Percentiles rank a stretch among this genome's conserved stretches.
phyloP scores from a whole-genome alignment of 2,888 invertebrate species.

The Diaprepes abbreviatus region DNA sequence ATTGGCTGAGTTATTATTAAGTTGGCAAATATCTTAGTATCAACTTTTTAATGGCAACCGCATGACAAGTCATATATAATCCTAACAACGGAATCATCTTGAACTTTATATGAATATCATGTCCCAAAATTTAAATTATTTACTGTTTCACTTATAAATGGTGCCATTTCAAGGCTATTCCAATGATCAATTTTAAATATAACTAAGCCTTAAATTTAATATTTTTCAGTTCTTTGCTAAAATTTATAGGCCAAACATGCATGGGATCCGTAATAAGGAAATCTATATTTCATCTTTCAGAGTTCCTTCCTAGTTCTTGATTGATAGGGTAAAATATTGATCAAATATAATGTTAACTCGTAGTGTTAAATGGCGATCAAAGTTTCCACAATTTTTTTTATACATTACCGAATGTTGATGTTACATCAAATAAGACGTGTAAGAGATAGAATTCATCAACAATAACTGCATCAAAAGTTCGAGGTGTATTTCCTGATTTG shows the following conservation, averaged over 20 bases:
- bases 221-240: slow-evolving; percentile 35
- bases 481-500: too few relatives aligned
- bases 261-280: neutral
- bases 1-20: slow-evolving; percentile 27
- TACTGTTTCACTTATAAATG: slow-evolving; percentile 11
- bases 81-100: neutral
- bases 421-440: too few relatives aligned
- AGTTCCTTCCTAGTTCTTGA: too few relatives aligned
- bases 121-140: slow-evolving; percentile 41
- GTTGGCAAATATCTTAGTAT: slow-evolving; percentile 43
- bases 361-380: too few relatives aligned
- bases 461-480: too few relatives aligned
- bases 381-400: too few relatives aligned
- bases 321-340: too few relatives aligned
- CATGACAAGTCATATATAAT: slow-evolving; percentile 19
- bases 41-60: slow-evolving; percentile 43
- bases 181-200: slow-evolving; percentile 42
- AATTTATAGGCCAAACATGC: slow-evolving; percentile 23
- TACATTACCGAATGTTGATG: too few relatives aligned
- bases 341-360: too few relatives aligned
- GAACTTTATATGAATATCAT: slow-evolving; percentile 45
- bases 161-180: too few relatives aligned
- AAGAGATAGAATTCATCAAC: too few relatives aligned
- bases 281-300: too few relatives aligned
- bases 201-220: slow-evolving; percentile 51